Evolutionary conservation across 2,888 invertebrate species (phyloP), one percentile per base, ranked within the genome.

Genomic region (Heliconius aoede): DNA sequence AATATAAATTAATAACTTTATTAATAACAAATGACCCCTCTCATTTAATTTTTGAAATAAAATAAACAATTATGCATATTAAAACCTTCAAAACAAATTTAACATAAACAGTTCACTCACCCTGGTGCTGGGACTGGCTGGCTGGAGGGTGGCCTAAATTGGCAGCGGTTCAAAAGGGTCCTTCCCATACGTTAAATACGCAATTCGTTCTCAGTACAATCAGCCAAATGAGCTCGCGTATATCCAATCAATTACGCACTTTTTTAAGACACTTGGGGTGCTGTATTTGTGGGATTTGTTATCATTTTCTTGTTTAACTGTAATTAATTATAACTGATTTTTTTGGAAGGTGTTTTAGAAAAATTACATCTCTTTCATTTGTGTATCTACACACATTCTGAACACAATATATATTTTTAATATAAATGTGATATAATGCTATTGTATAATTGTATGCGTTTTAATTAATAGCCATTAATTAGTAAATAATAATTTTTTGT

Each of bases 141-240:
- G 62, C 74, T 69, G 71, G 77, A 78, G 81, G 80, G 81, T 76
- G 81, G 72, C 76, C 87, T 86, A 92, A 93, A 94, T 94, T 94
- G 93, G 93, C 91, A 91, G 87, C 90, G 88, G 87, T 88, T 88
- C 89, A 84, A 88, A 86, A 90, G 92, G 94, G 92, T 88, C 86
- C 89, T 90, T 89, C 90, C 91, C 89, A 90, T 90, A 92, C 91
- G 91, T 91, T 93, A 93, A 94, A 92, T 93, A 94, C 91, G 91
- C 91, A 91, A 93, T 93, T 93, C 89, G 88, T 88, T 86, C 87
- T 87, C 88, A 85, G 89, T 91, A 92, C 94, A 93, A 93, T 93
- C 92, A 91, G 85, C 87, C 87, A 90, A 93, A 94, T 92, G 93
- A 93, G 91, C 88, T 90, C 86, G 88, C 87, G 86, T 88, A 89